phyloP scores from a whole-genome alignment of 2,797 vertebrate species.

The Syncerus caffer region DNA sequence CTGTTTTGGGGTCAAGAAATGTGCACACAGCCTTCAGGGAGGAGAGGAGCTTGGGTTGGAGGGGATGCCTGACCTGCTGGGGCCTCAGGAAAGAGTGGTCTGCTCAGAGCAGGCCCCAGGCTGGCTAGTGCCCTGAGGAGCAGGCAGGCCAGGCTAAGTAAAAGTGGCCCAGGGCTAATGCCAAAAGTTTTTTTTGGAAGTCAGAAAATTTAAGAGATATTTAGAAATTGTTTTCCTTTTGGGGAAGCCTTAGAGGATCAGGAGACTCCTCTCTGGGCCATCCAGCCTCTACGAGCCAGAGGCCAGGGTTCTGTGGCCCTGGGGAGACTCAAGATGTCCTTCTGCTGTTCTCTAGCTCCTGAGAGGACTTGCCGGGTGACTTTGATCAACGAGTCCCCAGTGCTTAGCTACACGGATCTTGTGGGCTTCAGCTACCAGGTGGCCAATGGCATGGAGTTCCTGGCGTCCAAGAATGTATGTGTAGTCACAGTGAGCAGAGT shows the following conservation, averaged over 20 bases:
- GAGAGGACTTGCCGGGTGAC: conserved; percentile 85
- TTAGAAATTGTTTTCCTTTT: neutral
- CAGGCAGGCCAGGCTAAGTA: neutral
- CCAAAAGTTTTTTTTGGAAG: neutral
- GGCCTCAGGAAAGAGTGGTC: neutral
- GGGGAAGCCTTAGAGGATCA: neutral
- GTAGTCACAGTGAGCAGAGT: neutral
- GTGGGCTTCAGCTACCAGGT: conserved; percentile 98
- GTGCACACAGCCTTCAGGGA: neutral
- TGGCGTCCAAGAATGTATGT: conserved; percentile 96
- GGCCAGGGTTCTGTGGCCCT: neutral
- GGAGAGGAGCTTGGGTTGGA: neutral
- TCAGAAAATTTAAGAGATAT: neutral
- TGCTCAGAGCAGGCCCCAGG: neutral
- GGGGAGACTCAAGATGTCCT: neutral
- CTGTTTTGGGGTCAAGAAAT: neutral
- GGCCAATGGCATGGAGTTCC: conserved; percentile 98
- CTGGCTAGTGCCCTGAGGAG: neutral
- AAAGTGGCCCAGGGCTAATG: neutral
- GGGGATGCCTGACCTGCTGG: neutral
- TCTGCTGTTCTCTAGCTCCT: conserved; percentile 82
- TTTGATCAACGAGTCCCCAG: conserved; percentile 90
- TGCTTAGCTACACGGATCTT: conserved; percentile 93
- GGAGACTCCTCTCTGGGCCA: neutral
- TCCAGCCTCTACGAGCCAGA: neutral